Base-by-base conservation (phyloP, 2,113 vertebrate genomes). In the Alouatta palliata region DNA sequence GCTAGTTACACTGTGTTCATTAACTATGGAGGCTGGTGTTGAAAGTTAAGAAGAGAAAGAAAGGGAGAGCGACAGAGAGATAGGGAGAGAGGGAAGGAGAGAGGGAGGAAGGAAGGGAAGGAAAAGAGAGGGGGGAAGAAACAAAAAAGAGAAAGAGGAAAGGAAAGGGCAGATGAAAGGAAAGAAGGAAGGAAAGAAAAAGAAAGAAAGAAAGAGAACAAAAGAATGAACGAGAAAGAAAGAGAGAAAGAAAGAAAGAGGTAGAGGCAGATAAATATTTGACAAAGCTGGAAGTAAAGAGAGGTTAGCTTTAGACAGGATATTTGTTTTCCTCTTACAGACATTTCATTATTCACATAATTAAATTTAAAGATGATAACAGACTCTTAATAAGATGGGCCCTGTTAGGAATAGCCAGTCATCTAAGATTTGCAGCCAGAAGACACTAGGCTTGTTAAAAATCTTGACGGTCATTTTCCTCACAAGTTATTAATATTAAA, bases 311-410 rank as follows among this genome's bases (percentile, higher is more conserved):
- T 45, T n/a, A 40, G 87, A 19, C n/a, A 73, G 87, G 77, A 71
- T 56, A 68, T 95, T 91, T 30, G 16, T 77, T 70, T 94, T 90
- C 66, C 76, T 95, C 49, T 75, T 66, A 45, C 47, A 90, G 70
- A 87, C 54, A 43, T 82, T 32, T n/a, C 45, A 32, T 64, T 70
- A 37, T 14, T 68, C 81, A 66, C 64, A 87, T 90, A 92, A 81
- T 66, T 87, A 70, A 93, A 87, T 84, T 82, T 30, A 19, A 68
- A 79, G 79, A 76, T 32, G 64, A 43, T 73, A 76, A 93, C 30
- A 70, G 83, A 87, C 37, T 76, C 70, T 73, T 86, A 68, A 43
- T 58, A 66, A 88, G 52, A 73, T 35, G 43, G 80, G 43, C 5
- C 49, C 2, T 4, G 20, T 11, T 45, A 58, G 73, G 76, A 37